Percentiles rank a stretch among this genome's conserved stretches.
These are phyloP conservation scores for Caenorhabditis angaria DNA, from an alignment of 2,888 invertebrate genomes.

Conservation along the genomic window DNA sequence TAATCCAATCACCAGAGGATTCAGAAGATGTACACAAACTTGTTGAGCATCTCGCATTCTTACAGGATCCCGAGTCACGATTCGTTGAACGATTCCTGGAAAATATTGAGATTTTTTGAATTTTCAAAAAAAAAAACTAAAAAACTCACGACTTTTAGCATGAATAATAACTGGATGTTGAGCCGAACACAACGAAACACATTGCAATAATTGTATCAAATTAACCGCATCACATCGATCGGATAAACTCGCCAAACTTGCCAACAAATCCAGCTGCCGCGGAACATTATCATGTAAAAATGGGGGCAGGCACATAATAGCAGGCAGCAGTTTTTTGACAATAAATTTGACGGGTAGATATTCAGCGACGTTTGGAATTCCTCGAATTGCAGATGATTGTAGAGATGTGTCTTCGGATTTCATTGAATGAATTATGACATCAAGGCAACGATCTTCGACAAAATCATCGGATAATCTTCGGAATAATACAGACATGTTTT, in stretches of 20 bases:
- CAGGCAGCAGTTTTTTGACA: conserved; percentile 60
- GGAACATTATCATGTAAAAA: conserved; percentile 69
- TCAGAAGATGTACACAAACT: conserved; percentile 66
- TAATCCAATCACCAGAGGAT: conserved; percentile 66
- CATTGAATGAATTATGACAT: conserved; percentile 56
- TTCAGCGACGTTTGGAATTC: conserved; percentile 62
- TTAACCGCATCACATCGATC: conserved; percentile 66
- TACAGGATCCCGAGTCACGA: conserved; percentile 66
- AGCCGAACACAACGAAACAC: conserved; percentile 59
- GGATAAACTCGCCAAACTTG: conserved; percentile 60
- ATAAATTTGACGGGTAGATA: conserved; percentile 63
- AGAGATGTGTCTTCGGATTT: conserved; percentile 55
- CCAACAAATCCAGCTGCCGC: conserved; percentile 68
- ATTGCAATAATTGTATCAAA: conserved; percentile 56
- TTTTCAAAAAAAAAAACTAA: conserved; percentile 8
- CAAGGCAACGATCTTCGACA: conserved; percentile 66
- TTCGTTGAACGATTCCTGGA: conserved; percentile 67
- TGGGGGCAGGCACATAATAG: conserved; percentile 57
- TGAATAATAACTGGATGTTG: conserved; percentile 70
- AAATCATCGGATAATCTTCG: conserved; percentile 66
- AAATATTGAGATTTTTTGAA: background rate
- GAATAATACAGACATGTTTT: conserved; percentile 67
- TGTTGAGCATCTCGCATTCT: conserved; percentile 62
- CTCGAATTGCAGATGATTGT: conserved; percentile 62
- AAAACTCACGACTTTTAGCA: conserved; percentile 47